Conservation (phyloP, 2,797 vertebrate species). For the Neosalanx taihuensis region DNA sequence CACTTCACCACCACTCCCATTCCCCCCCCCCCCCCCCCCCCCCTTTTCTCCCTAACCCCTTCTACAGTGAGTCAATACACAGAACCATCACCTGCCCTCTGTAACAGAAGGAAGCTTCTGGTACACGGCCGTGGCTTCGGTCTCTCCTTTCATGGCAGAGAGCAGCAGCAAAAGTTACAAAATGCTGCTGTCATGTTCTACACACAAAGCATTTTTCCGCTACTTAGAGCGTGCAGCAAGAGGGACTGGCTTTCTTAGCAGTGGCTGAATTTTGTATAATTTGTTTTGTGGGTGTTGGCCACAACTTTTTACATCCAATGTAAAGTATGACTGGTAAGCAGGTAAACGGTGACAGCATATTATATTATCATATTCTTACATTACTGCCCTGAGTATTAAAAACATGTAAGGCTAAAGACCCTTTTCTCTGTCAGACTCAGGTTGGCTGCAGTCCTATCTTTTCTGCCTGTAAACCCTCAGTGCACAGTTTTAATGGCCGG, state of each 20-base stretch:
- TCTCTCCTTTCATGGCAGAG: slow-evolving; percentile 19
- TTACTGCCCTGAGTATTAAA: slow-evolving; percentile 6
- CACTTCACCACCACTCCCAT: neutral
- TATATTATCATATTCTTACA: slow-evolving; percentile 41
- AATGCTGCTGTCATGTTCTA: slow-evolving; percentile 37
- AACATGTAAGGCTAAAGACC: neutral
- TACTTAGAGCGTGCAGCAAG: slow-evolving; percentile 35
- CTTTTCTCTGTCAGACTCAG: neutral
- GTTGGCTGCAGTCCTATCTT: neutral
- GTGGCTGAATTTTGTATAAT: slow-evolving; percentile 30
- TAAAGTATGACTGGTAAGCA: slow-evolving; percentile 40
- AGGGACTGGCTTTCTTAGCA: slow-evolving; percentile 28
- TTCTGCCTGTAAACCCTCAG: neutral
- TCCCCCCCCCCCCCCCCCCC: slow-evolving; percentile 5
- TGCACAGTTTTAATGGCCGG: neutral
- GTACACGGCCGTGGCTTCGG: slow-evolving; percentile 21
- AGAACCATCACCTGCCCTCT: slow-evolving; percentile 20
- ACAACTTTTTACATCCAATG: slow-evolving; percentile 30
- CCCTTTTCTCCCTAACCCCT: slow-evolving; percentile 18
- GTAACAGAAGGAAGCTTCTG: slow-evolving; percentile 17
- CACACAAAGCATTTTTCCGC: slow-evolving; percentile 36
- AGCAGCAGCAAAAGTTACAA: slow-evolving; percentile 39
- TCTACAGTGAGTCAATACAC: slow-evolving; percentile 22
- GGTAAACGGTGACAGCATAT: slow-evolving; percentile 13
- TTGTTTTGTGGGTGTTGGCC: slow-evolving; percentile 21